Evolutionary conservation across 2,113 vertebrate species (phyloP).

Genomic region (Cepphus grylle): DNA sequence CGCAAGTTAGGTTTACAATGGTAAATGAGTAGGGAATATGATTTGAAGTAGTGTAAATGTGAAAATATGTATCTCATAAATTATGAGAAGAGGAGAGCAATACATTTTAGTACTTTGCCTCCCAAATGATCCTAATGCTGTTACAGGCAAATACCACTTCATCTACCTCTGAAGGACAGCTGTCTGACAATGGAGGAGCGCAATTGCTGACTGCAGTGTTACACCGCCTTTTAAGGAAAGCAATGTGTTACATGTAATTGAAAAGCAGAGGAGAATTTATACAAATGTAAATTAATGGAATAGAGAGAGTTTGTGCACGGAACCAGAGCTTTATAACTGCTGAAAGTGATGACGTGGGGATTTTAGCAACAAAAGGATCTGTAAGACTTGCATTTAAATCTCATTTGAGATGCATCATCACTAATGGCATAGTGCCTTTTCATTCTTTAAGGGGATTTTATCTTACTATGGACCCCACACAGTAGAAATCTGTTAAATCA

Average conservation of each 20-base stretch:
- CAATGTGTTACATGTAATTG: background rate
- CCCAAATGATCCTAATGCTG: background rate
- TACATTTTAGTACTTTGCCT: background rate
- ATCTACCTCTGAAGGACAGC: background rate
- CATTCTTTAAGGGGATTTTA: background rate
- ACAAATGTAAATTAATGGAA: slow-evolving; percentile 19
- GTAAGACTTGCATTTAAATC: background rate
- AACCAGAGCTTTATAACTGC: background rate
- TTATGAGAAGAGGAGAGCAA: background rate
- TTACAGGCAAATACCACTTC: background rate
- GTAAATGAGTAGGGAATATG: background rate
- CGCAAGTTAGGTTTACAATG: background rate
- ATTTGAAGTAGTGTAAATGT: background rate
- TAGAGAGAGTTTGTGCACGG: background rate
- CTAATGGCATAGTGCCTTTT: background rate
- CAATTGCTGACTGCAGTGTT: background rate
- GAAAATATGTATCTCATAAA: background rate
- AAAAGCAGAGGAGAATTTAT: slow-evolving; percentile 10
- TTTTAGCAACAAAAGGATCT: background rate
- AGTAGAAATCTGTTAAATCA: background rate
- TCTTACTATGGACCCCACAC: background rate
- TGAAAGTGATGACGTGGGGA: background rate
- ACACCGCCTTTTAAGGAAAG: background rate
- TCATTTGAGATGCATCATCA: background rate
- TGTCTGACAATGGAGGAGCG: background rate